A percentile compares a stretch with the other conserved stretches of the same genome.
These are phyloP conservation scores for Nipponacmea schrenckii DNA, from an alignment of 2,888 invertebrate genomes.

Conservation along the genomic window DNA sequence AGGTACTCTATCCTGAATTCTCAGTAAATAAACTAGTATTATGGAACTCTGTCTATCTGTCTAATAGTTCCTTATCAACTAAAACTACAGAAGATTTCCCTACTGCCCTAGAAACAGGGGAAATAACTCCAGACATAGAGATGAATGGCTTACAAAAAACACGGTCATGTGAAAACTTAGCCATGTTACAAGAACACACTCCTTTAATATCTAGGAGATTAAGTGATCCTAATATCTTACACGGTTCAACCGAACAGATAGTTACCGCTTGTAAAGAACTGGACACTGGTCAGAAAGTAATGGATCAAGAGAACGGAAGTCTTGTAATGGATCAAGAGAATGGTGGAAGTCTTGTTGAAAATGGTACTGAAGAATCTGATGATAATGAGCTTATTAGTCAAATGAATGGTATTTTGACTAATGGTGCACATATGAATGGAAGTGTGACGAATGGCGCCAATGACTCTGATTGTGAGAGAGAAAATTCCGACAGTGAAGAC, in stretches of 20 bases:
- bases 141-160: slow-evolving; percentile 73
- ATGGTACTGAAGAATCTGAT: background rate
- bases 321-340: slow-evolving; percentile 9
- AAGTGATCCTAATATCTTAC: slow-evolving; percentile 83
- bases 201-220: slow-evolving; percentile 76
- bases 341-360: background rate
- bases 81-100: slow-evolving; percentile 26
- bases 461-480: background rate
- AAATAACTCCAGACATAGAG: slow-evolving; percentile 47
- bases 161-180: slow-evolving; percentile 85
- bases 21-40: slow-evolving; percentile 84
- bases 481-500: slow-evolving; percentile 6
- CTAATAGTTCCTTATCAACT: slow-evolving; percentile 65
- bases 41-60: slow-evolving; percentile 88
- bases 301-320: slow-evolving; percentile 21
- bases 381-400: background rate
- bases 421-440: background rate
- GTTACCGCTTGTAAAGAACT: slow-evolving; percentile 31
- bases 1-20: slow-evolving; percentile 89
- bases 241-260: background rate
- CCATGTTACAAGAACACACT: slow-evolving; percentile 66
- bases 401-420: background rate
- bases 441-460: background rate
- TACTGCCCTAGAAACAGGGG: slow-evolving; percentile 22
- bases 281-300: slow-evolving; percentile 30